phyloP scores from a whole-genome alignment of 2,888 invertebrate genomes.

The Chirona hameri region DNA sequence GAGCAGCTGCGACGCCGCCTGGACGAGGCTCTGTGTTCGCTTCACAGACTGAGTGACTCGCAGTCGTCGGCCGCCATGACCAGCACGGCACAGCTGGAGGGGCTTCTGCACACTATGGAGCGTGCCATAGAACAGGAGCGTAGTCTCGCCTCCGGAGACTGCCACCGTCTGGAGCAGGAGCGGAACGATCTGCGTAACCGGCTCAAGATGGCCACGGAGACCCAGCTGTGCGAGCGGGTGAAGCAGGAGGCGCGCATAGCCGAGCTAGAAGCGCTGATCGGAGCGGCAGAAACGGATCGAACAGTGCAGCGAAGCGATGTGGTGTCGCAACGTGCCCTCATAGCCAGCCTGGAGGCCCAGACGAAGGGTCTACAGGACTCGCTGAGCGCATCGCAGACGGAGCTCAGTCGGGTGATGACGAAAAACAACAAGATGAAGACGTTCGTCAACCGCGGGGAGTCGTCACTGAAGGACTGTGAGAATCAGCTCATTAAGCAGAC shows the following conservation, averaged over 20 bases:
- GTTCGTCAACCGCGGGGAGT: slow-evolving; percentile 1
- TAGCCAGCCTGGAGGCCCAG: slow-evolving; percentile 6
- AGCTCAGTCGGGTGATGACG: neutral
- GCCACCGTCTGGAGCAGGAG: neutral
- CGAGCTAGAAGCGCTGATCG: slow-evolving; percentile 23
- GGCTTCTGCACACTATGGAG: neutral
- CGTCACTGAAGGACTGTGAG: slow-evolving; percentile 8
- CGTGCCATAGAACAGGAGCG: slow-evolving; percentile 8
- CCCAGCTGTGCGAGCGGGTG: neutral
- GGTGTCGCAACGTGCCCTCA: neutral
- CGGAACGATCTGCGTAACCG: neutral
- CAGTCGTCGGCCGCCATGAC: neutral
- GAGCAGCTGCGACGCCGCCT: slow-evolving; percentile 9
- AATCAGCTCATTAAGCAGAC: neutral
- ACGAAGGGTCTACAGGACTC: neutral
- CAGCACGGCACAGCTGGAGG: slow-evolving; percentile 7
- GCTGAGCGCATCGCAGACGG: neutral
- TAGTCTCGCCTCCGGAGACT: neutral
- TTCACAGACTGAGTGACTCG: slow-evolving; percentile 22
- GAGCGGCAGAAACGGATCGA: neutral
- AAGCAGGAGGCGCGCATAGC: slow-evolving; percentile 10
- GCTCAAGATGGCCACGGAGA: slow-evolving; percentile 12
- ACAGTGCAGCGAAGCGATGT: neutral
- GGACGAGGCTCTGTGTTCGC: slow-evolving; percentile 24
- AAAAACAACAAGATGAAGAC: slow-evolving; percentile 23